Conservation (phyloP, 2,888 invertebrate genomes). For the Pheosia gnoma region DNA sequence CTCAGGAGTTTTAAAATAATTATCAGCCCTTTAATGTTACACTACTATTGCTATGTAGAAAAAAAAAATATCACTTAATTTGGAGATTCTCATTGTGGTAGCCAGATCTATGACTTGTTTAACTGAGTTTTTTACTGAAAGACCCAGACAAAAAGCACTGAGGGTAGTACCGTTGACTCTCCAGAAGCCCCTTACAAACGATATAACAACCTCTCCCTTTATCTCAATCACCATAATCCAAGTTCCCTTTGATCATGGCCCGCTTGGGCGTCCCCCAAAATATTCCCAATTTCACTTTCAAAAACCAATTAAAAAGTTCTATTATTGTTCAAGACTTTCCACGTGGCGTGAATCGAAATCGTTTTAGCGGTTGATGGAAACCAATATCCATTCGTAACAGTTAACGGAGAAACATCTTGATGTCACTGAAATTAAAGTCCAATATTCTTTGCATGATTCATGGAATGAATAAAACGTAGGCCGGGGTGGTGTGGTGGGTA, state of each 20-base stretch:
- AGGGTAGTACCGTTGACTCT: too few relatives aligned
- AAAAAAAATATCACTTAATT: too few relatives aligned
- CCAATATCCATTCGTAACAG: constrained; percentile 26
- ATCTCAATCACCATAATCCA: constrained; percentile 3
- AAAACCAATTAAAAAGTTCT: constrained; percentile 28
- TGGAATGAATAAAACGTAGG: constrained; percentile 38
- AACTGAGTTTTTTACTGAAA: too few relatives aligned
- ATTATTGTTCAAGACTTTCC: constrained; percentile 31
- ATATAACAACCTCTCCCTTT: not conserved
- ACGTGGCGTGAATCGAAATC: constrained; percentile 35
- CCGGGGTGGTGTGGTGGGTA: constrained; percentile 31
- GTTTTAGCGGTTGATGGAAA: constrained; percentile 40
- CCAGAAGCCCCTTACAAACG: not conserved
- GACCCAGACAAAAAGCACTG: too few relatives aligned
- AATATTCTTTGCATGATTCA: constrained; percentile 12
- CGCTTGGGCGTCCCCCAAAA: not conserved
- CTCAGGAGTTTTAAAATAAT: too few relatives aligned
- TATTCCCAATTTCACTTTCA: constrained; percentile 23
- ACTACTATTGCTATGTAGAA: too few relatives aligned
- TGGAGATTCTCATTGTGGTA: too few relatives aligned
- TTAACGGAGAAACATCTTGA: constrained; percentile 24
- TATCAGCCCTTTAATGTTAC: too few relatives aligned
- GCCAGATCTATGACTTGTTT: too few relatives aligned
- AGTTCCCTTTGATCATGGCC: constrained; percentile 3
- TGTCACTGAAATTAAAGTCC: not conserved